Conservation (phyloP, 1,140 invertebrate species). For the Adelges cooleyi region DNA sequence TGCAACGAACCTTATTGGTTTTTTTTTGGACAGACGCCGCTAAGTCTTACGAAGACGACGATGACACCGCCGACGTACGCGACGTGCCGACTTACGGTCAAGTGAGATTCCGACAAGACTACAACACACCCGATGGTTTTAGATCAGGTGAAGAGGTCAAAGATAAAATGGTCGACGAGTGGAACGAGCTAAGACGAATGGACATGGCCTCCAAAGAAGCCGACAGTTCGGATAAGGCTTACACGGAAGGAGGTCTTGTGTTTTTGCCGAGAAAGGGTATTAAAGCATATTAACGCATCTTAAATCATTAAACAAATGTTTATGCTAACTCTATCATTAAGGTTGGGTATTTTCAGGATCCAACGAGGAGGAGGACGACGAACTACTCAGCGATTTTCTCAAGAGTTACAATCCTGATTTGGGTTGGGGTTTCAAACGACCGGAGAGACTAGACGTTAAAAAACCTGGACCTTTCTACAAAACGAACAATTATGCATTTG, state of each 20-base stretch:
- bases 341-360: background rate
- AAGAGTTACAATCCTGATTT: conserved; percentile 31
- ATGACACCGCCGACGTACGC: too few species aligned
- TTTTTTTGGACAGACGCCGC: too few species aligned
- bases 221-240: conserved; percentile 30
- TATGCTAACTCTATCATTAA: background rate
- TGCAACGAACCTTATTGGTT: too few species aligned
- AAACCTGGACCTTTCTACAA: conserved; percentile 75
- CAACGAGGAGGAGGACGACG: conserved; percentile 19
- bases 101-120: conserved; percentile 36
- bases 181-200: conserved; percentile 7
- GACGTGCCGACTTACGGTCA: too few species aligned
- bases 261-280: conserved; percentile 38
- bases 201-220: background rate
- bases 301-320: background rate
- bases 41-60: too few species aligned
- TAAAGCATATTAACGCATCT: conserved; percentile 31
- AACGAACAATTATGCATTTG: conserved; percentile 47
- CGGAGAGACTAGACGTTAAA: conserved; percentile 83
- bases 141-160: conserved; percentile 41
- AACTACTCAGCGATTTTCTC: conserved; percentile 29
- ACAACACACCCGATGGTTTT: conserved; percentile 44
- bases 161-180: conserved; percentile 32
- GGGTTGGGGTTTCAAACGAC: conserved; percentile 58
- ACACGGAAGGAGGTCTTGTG: conserved; percentile 49